Evolutionary conservation across 2,797 vertebrate genomes (phyloP), one percentile per base, ranked within the genome.

Genomic region (Enteromius mattozi): DNA sequence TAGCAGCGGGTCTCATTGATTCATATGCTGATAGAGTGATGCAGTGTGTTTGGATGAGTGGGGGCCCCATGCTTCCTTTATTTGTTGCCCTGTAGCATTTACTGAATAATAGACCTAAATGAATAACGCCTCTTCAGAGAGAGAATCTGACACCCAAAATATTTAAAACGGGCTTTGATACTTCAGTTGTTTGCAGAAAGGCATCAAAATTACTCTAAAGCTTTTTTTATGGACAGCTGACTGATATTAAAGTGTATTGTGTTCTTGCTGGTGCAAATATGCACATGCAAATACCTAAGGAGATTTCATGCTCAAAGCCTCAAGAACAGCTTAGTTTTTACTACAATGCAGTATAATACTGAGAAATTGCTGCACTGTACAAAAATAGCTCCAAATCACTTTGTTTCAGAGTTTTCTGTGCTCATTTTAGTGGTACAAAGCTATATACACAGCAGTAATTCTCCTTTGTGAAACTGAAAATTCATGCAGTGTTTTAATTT

Each of bases 261-360:
- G 47, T 49, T 10, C 85, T 37, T 81, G 90, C 87, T 82, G 86
- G 86, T 88, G 88, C 80, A 84, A n/a, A 63, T 78, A 68, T 65
- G 47, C 79, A 80, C 76, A 3, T 54, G 51, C 30, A 54, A 79
- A 85, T 79, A 51, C 77, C 21, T 85, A 87, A 92, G 89, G 82
- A 82, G 90, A 88, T 92, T 93, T 93, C 83, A 79, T 49, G 77
- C 71, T 89, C 42, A 80, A 86, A 75, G 83, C 79, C 83, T 86
- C 81, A 74, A 30, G 40, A 88, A 90, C 72, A 89, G 82, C 7
- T 82, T 5, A 54, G 85, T 42, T 87, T 49, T 85, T 59, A 84
- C 68, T 86, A 35, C 77, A 89, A 78, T 16, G 6, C 17, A 47
- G 40, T 81, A 21, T 14, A 54, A 56, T 68, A 21, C 71, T 51